A percentile compares a stretch with the other conserved stretches of the same genome.
These are phyloP conservation scores for Xanthorhoe spadicearia DNA, from an alignment of 2,888 invertebrate genomes.

Conservation along the genomic window DNA sequence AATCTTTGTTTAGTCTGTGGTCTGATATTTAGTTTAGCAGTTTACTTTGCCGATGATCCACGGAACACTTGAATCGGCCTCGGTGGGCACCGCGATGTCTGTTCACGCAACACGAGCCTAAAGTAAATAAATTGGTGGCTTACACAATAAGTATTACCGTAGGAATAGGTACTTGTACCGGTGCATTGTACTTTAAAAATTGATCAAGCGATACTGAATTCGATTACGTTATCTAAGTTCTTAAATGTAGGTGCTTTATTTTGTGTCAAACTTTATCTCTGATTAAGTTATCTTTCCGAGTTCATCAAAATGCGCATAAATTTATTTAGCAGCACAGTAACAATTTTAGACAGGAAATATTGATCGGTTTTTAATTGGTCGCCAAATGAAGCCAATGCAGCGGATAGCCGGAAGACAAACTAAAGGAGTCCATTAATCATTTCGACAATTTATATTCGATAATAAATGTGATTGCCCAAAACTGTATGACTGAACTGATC, in stretches of 20 bases:
- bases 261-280: conserved; percentile 7
- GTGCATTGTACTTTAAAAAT: conserved; percentile 41
- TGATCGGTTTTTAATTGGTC: conserved; percentile 36
- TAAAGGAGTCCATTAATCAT: conserved; percentile 47
- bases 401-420: conserved; percentile 39
- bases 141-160: conserved; percentile 40
- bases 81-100: conserved; percentile 58
- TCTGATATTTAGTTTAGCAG: conserved; percentile 51
- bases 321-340: conserved; percentile 21
- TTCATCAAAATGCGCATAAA: conserved; percentile 28
- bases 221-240: background rate
- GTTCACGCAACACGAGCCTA: conserved; percentile 47
- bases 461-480: conserved; percentile 52
- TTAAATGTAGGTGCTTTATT: background rate
- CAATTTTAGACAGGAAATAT: conserved; percentile 25
- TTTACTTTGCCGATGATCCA: conserved; percentile 56
- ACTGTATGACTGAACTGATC: conserved; percentile 50
- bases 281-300: conserved; percentile 21
- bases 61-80: conserved; percentile 45
- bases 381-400: conserved; percentile 40
- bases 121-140: conserved; percentile 44
- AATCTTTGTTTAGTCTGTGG: conserved; percentile 55
- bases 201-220: conserved; percentile 37
- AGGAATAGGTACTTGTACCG: conserved; percentile 35
- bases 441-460: conserved; percentile 49